Evolutionary conservation across 2,113 vertebrate genomes (phyloP), one percentile per base, ranked within the genome.

Genomic region (Lophura nycthemera): DNA sequence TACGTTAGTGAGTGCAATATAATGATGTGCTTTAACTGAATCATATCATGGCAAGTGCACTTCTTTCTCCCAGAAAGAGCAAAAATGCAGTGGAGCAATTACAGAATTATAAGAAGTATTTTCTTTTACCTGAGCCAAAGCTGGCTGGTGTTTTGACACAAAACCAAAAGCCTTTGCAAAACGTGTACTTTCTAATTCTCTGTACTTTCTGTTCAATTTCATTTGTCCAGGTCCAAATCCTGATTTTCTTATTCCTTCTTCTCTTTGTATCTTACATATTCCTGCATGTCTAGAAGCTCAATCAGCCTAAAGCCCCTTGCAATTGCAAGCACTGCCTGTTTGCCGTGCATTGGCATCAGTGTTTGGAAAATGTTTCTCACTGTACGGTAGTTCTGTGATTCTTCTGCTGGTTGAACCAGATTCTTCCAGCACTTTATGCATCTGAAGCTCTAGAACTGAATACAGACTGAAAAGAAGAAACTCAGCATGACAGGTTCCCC

Each of bases 31-130:
- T 86, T 93, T 71, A 86, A 91, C 34, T 83, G 69, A 45, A 88
- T 81, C 64, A 80, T 42, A 86, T 80, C 32, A 74, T 14, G n/a
- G 29, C 83, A 32, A 45, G 32, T 64, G 24, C 64, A 36, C 61
- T 86, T 94, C 74, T 90, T 52, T 73, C 83, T 86, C 83, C 57
- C 38, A 71, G 48, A 88, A 88, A 85, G 43, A 83, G 14, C 11
- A 15, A 88, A 93, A 94, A 91, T 47, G 32, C 79, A 74, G 29
- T 34, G 24, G 19, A 76, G 89, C 64, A 80, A 52, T 27, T 34
- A 83, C 69, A 83, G 42, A 80, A 77, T 83, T 54, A 56, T n/a
- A 74, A 48, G 18, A 32, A 76, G 34, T 70, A 90, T 77, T 77
- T 85, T 22, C 4, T 85, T 83, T 83, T 29, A 63, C 24, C 56